Evolutionary conservation across 2,888 invertebrate species (phyloP), one percentile per base, ranked within the genome.

Genomic region (Dyspetes luteomarginatus): DNA sequence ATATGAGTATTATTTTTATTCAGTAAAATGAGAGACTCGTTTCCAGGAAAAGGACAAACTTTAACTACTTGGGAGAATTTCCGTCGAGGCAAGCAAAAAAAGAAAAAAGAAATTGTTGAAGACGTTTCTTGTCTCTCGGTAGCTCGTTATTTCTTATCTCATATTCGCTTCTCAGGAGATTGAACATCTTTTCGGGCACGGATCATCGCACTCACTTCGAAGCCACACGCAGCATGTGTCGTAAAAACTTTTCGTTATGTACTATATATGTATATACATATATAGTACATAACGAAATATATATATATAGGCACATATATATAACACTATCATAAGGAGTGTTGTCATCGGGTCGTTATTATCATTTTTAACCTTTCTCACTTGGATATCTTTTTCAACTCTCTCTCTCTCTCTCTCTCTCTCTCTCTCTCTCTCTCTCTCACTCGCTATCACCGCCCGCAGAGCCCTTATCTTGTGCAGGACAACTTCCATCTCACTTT

Each of bases 261-360:
- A n/a, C n/a, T 36, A 36, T 12, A 36, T 7, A 36, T 36, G 28
- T 43, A 12, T 30, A 41, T 26, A 72, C 36, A 50, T 52, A n/a
- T 17, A 5, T 45, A 45, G 15, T 12, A n/a, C n/a, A 36, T 36
- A 4, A 4, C 36, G 15, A n/a, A 19, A 36, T 12, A 36, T 7
- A 36, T 36, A 26, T 43, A 12, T 30, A 41, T 26, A 72, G 22
- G 60, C 41, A n/a, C 2, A 5, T 45, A 45, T 12, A 9, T 62
- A 65, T 36, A 73, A 17, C 60, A 81, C 56, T 64, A 81, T 81
- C 81, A 64, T 55, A 72, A 72, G 65, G 56, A 76, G 62, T 77
- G 81, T 81, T 68, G 72, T 73, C 80, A 76, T 76, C 62, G 76
- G 68, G 62, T 73, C 62, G 48, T 72, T 68, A 68, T 68, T 77